These are phyloP conservation scores for Chloroclysta siterata DNA, from an alignment of 2,888 invertebrate genomes.

Conservation along the genomic window DNA sequence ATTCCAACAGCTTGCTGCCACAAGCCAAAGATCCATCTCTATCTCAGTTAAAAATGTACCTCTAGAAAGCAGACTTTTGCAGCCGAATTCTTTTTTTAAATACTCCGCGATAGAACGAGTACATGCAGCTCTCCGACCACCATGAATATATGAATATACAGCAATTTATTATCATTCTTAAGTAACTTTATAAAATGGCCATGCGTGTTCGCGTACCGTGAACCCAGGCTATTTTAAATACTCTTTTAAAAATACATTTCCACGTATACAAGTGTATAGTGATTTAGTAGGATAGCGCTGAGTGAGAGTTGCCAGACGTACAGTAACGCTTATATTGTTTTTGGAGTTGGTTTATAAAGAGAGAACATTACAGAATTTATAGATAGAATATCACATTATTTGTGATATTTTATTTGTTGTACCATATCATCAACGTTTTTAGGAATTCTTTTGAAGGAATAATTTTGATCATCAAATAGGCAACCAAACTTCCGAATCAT, in stretches of 20 bases:
- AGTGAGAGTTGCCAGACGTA: conserved; percentile 73
- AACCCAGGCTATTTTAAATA: conserved; percentile 33
- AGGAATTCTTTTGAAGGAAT: not conserved
- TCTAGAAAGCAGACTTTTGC: not conserved
- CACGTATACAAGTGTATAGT: conserved; percentile 54
- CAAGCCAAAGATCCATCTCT: not conserved
- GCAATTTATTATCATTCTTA: conserved; percentile 39
- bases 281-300: conserved; percentile 74
- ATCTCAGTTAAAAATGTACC: not conserved
- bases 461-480: not conserved
- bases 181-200: conserved; percentile 36
- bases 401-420: not conserved
- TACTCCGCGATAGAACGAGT: conserved; percentile 2
- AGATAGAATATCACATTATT: conserved; percentile 2
- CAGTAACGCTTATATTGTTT: conserved; percentile 47
- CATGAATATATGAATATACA: conserved; percentile 38
- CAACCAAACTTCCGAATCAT: not conserved
- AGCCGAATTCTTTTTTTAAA: conserved; percentile 22
- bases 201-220: conserved; percentile 35
- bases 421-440: too few species aligned
- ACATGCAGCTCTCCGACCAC: conserved; percentile 31
- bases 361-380: conserved; percentile 20
- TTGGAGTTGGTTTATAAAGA: conserved; percentile 28
- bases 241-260: conserved; percentile 64
- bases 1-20: not conserved